These are phyloP conservation scores for Gallinago solitaria DNA, from an alignment of 2,797 vertebrate species.

Conservation along the genomic window DNA sequence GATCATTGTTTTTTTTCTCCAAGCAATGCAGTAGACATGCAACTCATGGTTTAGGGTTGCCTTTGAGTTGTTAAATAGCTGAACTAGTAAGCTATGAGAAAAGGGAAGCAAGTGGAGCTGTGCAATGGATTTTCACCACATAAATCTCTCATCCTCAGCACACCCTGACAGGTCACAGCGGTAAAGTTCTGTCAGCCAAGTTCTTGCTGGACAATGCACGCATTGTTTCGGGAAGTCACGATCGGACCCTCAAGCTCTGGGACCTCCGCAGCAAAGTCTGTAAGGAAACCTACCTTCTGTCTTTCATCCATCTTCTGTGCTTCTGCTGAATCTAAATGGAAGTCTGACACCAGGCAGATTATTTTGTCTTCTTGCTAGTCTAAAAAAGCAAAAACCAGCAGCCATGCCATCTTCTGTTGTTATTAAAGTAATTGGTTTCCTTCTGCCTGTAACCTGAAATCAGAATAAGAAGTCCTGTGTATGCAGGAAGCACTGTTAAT, in stretches of 20 bases:
- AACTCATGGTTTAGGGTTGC: not conserved
- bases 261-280: conserved; percentile 99
- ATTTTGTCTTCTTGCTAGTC: not conserved
- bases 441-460: not conserved
- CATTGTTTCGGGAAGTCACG: conserved; percentile 95
- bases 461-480: not conserved
- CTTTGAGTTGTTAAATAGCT: not conserved
- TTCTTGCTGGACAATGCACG: conserved; percentile 95
- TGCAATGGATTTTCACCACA: not conserved
- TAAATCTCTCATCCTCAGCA: conserved; percentile 80
- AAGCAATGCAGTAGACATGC: not conserved
- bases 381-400: not conserved
- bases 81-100: not conserved
- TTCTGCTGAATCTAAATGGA: not conserved
- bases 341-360: not conserved
- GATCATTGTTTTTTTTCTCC: not conserved
- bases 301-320: not conserved
- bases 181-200: conserved; percentile 94
- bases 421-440: not conserved
- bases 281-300: conserved; percentile 72
- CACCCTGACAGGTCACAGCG: conserved; percentile 95
- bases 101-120: not conserved
- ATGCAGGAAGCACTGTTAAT: conserved; percentile 1
- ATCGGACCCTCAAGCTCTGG: conserved; percentile 97
- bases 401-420: not conserved